Evolutionary conservation across 2,113 vertebrate genomes (phyloP).

Genomic region (Acanthochromis polyacanthus): DNA sequence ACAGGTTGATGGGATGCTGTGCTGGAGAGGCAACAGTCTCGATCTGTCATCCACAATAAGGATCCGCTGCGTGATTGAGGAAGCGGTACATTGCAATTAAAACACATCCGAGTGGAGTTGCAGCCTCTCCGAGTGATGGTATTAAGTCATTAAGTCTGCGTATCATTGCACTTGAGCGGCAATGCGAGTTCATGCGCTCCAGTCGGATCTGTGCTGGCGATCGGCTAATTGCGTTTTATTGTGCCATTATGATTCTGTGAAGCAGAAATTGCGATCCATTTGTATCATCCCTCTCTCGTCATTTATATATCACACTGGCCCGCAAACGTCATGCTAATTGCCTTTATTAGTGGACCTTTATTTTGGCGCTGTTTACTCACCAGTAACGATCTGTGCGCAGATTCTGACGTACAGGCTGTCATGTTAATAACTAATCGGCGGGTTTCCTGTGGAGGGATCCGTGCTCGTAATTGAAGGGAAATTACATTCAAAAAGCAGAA

Average conservation of each 20-base stretch:
- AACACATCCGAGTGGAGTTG: constrained; percentile 35
- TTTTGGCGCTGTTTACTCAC: constrained; percentile 49
- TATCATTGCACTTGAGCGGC: constrained; percentile 47
- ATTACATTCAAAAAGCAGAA: not conserved
- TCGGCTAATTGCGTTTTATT: constrained; percentile 67
- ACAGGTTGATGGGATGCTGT: constrained; percentile 71
- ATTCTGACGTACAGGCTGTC: constrained; percentile 21
- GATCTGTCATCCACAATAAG: constrained; percentile 33
- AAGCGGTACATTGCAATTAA: constrained; percentile 50
- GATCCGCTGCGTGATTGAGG: constrained; percentile 37
- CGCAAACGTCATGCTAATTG: constrained; percentile 59
- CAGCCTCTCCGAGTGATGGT: constrained; percentile 41
- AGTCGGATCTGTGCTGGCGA: constrained; percentile 33
- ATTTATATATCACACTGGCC: constrained; percentile 15
- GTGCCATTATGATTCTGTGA: constrained; percentile 48
- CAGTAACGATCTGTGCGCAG: constrained; percentile 27
- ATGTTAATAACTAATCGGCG: constrained; percentile 31
- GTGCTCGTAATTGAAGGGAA: constrained; percentile 41
- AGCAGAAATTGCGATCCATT: constrained; percentile 68
- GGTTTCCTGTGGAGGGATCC: constrained; percentile 27
- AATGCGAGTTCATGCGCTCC: constrained; percentile 24
- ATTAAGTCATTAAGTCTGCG: constrained; percentile 59
- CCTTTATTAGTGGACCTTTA: constrained; percentile 43
- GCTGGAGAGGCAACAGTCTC: constrained; percentile 25
- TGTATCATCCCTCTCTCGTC: constrained; percentile 23